Percentiles rank a stretch among this genome's conserved stretches.
Conservation (phyloP, 2,888 invertebrate species). For the Anarsia innoxiella region DNA sequence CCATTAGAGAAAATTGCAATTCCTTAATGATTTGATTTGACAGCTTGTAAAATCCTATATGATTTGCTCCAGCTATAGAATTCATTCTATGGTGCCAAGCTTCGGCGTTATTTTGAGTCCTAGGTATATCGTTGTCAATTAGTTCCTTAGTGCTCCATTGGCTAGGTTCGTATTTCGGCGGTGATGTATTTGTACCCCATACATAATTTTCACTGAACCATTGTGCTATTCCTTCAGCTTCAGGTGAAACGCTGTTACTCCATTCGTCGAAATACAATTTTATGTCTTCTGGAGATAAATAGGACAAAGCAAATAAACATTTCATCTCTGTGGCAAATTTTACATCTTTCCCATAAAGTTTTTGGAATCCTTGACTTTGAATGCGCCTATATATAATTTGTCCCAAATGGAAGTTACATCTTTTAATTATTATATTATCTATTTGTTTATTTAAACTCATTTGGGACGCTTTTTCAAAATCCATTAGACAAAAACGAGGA, state of each 20-base stretch:
- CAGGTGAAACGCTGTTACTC: conserved; percentile 2
- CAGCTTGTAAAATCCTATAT: background rate
- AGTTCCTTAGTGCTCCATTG: conserved; percentile 4
- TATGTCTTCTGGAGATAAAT: conserved; percentile 5
- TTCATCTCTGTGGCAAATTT: conserved; percentile 10
- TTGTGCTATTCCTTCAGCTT: conserved; percentile 7
- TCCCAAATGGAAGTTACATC: too few species aligned
- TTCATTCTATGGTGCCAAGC: conserved; percentile 6
- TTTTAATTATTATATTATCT: too few species aligned
- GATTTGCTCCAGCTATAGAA: background rate
- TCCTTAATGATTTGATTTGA: background rate
- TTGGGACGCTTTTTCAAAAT: too few species aligned
- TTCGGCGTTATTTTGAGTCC: conserved; percentile 9
- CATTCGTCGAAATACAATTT: conserved; percentile 9
- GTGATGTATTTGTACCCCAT: background rate
- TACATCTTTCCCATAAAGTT: conserved; percentile 7
- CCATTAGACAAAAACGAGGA: too few species aligned
- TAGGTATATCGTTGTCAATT: conserved; percentile 9
- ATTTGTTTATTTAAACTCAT: too few species aligned
- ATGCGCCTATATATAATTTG: conserved; percentile 5
- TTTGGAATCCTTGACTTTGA: conserved; percentile 9
- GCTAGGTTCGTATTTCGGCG: background rate
- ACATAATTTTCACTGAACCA: conserved; percentile 3
- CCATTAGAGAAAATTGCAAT: background rate
- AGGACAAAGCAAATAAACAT: conserved; percentile 8